Evolutionary conservation across 2,113 vertebrate genomes (phyloP), one percentile per base, ranked within the genome.

Genomic region (Centropus bengalensis): DNA sequence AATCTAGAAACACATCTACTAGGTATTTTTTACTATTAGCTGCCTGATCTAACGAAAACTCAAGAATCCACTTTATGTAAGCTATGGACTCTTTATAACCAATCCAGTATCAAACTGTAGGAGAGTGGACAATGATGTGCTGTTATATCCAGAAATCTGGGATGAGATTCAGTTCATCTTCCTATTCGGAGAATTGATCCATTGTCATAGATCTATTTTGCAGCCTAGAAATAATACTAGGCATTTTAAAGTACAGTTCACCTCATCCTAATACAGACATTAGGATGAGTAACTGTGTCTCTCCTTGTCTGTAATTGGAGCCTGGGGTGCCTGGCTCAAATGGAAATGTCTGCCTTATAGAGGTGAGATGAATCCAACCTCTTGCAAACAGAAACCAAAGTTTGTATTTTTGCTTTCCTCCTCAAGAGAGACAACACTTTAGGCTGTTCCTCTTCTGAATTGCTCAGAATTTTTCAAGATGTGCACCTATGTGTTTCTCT

Each of bases 231-330:
- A 91, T 77, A 83, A 82, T 74, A 91, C 92, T 67, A 66, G 73
- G 3, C 44, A 67, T 91, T 70, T 83, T 67, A 84, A 96, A 95
- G 73, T 82, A 66, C 77, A 86, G 64, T 89, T 96, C 69, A 82
- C 84, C 81, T 96, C 81, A 55, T 33, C 38, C 28, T 92, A 92
- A 81, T 95, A 81, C 1, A 8, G 69, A 78, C 33, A 92, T 94
- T 94, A 95, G 91, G 77, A 71, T 78, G 81, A 82, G 47, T 75
- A 64, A 33, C 69, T 51, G 17, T 84, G 77, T 44, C 89, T 89
- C 58, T 86, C 69, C 69, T 84, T 92, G 87, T 52, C 87, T 92
- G 3, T 78, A 84, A 92, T 30, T 94, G 89, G 62, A 95, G 74
- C 81, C 83, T 86, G 64, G 83, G 42, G 86, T 96, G 79, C 71